Percentiles rank a stretch among this genome's conserved stretches.
Evolutionary conservation across 2,888 invertebrate species (phyloP).

Genomic region (Proisotoma minuta): DNA sequence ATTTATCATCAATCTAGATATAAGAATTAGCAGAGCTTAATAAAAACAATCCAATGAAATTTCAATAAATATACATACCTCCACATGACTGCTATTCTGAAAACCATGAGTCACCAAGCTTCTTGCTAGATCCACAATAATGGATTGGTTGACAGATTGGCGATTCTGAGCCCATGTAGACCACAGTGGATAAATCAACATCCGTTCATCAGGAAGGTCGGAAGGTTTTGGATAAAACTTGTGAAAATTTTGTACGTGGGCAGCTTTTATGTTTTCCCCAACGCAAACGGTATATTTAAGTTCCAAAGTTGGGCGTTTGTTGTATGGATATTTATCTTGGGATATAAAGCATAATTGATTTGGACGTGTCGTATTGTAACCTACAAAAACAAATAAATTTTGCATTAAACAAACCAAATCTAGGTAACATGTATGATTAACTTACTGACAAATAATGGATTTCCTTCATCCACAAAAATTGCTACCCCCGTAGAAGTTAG

Average conservation of each 20-base stretch:
- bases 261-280: slow-evolving; percentile 22
- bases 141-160: background rate
- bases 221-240: slow-evolving; percentile 58
- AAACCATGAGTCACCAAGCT: slow-evolving; percentile 31
- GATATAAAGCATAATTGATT: slow-evolving; percentile 25
- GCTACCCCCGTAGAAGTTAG: slow-evolving; percentile 34
- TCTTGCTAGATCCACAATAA: slow-evolving; percentile 18
- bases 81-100: slow-evolving; percentile 57
- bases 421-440: background rate
- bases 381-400: too few relatives aligned
- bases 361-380: slow-evolving; percentile 16
- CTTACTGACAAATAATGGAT: slow-evolving; percentile 21
- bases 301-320: background rate
- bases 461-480: slow-evolving; percentile 35
- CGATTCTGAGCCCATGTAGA: slow-evolving; percentile 11
- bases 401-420: background rate
- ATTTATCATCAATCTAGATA: slow-evolving; percentile 80
- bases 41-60: slow-evolving; percentile 30
- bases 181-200: slow-evolving; percentile 35
- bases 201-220: slow-evolving; percentile 29
- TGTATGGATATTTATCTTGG: slow-evolving; percentile 17
- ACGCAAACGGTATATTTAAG: slow-evolving; percentile 30
- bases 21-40: slow-evolving; percentile 55
- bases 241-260: slow-evolving; percentile 49
- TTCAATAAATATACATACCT: too few relatives aligned